Percentiles rank a stretch among this genome's conserved stretches.
Conservation (phyloP, 1,140 invertebrate genomes). For the Drosophila truncata region DNA sequence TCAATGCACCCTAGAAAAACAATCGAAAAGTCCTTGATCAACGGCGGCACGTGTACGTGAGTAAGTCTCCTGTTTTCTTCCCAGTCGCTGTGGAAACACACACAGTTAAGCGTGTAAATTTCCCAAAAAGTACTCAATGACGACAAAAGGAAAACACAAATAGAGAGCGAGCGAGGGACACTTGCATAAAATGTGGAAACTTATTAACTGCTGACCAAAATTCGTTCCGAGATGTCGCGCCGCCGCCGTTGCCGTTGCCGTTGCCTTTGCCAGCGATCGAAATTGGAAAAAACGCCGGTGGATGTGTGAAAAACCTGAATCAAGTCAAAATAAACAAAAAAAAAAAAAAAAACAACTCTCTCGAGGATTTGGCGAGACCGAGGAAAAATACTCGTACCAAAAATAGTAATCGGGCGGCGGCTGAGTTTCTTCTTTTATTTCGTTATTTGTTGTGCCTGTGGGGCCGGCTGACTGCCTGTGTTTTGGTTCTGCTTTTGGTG, state of each 20-base stretch:
- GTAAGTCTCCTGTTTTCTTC: slow-evolving; percentile 28
- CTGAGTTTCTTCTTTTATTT: slow-evolving; percentile 17
- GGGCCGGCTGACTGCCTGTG: slow-evolving; percentile 3
- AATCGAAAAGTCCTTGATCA: slow-evolving; percentile 57
- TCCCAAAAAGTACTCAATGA: slow-evolving; percentile 62
- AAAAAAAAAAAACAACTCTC: slow-evolving; percentile 46
- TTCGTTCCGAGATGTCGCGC: slow-evolving; percentile 35
- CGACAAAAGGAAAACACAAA: slow-evolving; percentile 34
- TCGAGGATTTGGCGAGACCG: slow-evolving; percentile 75
- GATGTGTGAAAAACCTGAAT: slow-evolving; percentile 78
- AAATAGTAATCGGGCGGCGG: slow-evolving; percentile 59
- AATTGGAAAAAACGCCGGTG: slow-evolving; percentile 67
- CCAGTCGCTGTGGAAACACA: slow-evolving; percentile 5
- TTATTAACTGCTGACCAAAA: slow-evolving; percentile 75
- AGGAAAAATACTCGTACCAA: slow-evolving; percentile 50
- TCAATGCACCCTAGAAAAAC: slow-evolving; percentile 68
- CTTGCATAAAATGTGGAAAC: slow-evolving; percentile 82
- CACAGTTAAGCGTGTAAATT: slow-evolving; percentile 77
- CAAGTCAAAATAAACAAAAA: slow-evolving; percentile 54
- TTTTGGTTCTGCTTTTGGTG: slow-evolving; percentile 59
- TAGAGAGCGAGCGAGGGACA: slow-evolving; percentile 38
- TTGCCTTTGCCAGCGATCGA: slow-evolving; percentile 14
- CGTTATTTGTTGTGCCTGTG: slow-evolving; percentile 11
- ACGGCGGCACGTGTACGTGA: slow-evolving; percentile 63
- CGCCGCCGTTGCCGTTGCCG: slow-evolving; percentile 11